Conservation (phyloP, 30 jellyfish, hydroid and myxozoan species). For the Aurelia aurita complex sp. Pacific region DNA sequence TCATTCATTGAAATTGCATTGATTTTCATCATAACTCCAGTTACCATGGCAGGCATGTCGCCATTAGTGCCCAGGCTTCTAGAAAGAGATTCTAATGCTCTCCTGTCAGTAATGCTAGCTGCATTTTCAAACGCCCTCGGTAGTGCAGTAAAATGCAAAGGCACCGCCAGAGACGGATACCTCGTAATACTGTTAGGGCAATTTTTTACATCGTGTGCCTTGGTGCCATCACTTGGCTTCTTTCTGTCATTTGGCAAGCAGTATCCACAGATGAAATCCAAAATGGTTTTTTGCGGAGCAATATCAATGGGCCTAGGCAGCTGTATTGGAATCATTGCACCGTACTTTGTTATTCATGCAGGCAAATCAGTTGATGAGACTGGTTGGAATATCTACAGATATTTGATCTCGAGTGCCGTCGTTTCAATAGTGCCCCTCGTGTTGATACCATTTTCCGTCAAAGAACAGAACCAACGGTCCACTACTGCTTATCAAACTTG, state of each 20-base stretch:
- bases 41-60: background rate
- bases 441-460: slow-evolving; percentile 52
- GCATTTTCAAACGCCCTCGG: slow-evolving; percentile 71
- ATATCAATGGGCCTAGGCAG: slow-evolving; percentile 18
- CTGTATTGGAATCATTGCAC: slow-evolving; percentile 22
- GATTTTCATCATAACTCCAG: slow-evolving; percentile 10
- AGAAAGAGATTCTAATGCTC: background rate
- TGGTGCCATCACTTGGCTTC: slow-evolving; percentile 13
- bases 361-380: background rate
- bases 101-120: slow-evolving; percentile 19
- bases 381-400: slow-evolving; percentile 28
- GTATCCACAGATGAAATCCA: background rate
- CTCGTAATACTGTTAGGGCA: slow-evolving; percentile 27
- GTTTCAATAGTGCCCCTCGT: slow-evolving; percentile 11
- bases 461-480: slow-evolving; percentile 34
- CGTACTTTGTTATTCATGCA: slow-evolving; percentile 8
- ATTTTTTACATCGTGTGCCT: slow-evolving; percentile 12
- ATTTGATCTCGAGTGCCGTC: slow-evolving; percentile 54
- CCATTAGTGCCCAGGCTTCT: slow-evolving; percentile 12
- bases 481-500: slow-evolving; percentile 3
- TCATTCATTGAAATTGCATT: background rate
- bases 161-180: slow-evolving; percentile 43
- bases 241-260: background rate
- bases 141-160: slow-evolving; percentile 49
- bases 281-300: background rate